phyloP scores from a whole-genome alignment of 1,140 invertebrate species.

The Tetramorium simillimum region DNA sequence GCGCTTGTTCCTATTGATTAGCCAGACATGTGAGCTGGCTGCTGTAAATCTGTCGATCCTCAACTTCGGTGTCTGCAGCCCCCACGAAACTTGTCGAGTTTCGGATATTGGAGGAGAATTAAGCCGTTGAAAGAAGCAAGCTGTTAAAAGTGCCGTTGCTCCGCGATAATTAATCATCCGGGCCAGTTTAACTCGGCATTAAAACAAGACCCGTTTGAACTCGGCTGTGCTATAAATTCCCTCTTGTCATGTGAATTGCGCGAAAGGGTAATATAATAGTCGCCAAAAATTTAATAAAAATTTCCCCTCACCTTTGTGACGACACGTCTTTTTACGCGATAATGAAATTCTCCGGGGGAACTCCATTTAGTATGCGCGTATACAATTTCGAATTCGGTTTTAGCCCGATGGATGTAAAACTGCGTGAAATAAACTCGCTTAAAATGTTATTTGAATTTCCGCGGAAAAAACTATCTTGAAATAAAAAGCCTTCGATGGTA shows the following conservation, averaged over 20 bases:
- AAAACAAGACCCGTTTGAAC: slow-evolving; percentile 40
- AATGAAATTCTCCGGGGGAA: slow-evolving; percentile 15
- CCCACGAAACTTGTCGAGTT: slow-evolving; percentile 2
- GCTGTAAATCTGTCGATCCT: slow-evolving; percentile 13
- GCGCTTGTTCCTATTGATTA: slow-evolving; percentile 10
- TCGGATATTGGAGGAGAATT: slow-evolving; percentile 32
- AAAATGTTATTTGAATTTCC: slow-evolving; percentile 42
- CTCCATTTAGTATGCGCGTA: slow-evolving; percentile 34
- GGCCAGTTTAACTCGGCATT: slow-evolving; percentile 19
- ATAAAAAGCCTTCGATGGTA: slow-evolving; percentile 4
- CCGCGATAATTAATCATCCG: slow-evolving; percentile 45
- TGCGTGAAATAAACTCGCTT: slow-evolving; percentile 50
- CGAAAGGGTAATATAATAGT: background rate
- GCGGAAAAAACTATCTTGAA: slow-evolving; percentile 30
- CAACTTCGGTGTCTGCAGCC: background rate
- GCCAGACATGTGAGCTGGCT: background rate
- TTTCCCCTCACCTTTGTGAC: slow-evolving; percentile 15
- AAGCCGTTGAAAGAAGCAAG: slow-evolving; percentile 48
- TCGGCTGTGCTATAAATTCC: slow-evolving; percentile 25
- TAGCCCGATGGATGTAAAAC: slow-evolving; percentile 39
- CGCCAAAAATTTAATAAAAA: slow-evolving; percentile 39
- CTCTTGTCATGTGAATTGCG: background rate
- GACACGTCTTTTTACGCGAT: slow-evolving; percentile 23
- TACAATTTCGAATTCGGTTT: slow-evolving; percentile 44
- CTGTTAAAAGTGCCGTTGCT: slow-evolving; percentile 37